Evolutionary conservation across 2,888 invertebrate genomes (phyloP), one percentile per base, ranked within the genome.

Genomic region (Brachypalpus laphriformis): DNA sequence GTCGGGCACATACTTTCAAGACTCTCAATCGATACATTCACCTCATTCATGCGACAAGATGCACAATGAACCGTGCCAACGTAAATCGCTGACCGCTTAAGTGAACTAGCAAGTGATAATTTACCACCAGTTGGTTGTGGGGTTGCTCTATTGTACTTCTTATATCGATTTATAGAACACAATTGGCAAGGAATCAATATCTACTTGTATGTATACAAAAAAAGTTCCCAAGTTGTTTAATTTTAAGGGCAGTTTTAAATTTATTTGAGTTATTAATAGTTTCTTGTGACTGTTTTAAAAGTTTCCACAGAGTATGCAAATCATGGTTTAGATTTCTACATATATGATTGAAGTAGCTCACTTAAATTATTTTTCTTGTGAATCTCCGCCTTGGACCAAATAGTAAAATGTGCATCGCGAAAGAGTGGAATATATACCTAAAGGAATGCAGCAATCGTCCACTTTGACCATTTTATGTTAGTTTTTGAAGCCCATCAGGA

Each of bases 31-130:
- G 42, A 82, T 70, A 63, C 40, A 57, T 34, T 49, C 47, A 34
- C 61, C 57, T 56, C 37, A 28, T 16, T 51, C 14, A 8, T 25
- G 76, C 65, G 76, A 51, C 42, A 76, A 57, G 51, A 71, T 65
- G 70, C 70, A 63, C 56, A 34, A 11, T n/a, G 9, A 40, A 22
- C 51, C 42, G 9, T 65, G 82, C 37, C 70, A 76, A 76, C 76
- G 70, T 49, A 70, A 70, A 82, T 76, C 76, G 76, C 49, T 82
- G 76, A 70, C 82, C 82, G 56, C 71, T 56, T 18, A 42, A 65
- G 18, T 76, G 70, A 82, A 57, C 76, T 31, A 14, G 9, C 45
- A 63, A 63, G 37, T 71, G 61, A 54, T 75, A 45, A 40, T 16
- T 47, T 47, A 63, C 47, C 75, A 63, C 16, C 40, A 49, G 70